Evolutionary conservation across 2,888 invertebrate species (phyloP), one percentile per base, ranked within the genome.

Genomic region (Ametastegia equiseti): DNA sequence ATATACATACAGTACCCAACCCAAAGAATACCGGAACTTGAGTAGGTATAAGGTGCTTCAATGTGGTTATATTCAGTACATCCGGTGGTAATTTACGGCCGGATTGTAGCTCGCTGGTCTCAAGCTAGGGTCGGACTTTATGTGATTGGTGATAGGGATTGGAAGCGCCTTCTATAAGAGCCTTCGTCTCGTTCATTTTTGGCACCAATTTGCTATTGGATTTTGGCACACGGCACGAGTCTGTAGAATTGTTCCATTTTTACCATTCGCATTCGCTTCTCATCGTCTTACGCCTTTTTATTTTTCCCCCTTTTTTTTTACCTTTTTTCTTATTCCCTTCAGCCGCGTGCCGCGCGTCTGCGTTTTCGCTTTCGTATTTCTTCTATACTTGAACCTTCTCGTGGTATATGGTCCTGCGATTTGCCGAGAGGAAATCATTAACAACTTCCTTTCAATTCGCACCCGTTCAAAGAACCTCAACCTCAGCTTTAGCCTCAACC

Each of bases 361-460:
- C 63, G 75, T 78, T 60, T 63, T 9, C 57, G 15, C 42, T 78
- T 63, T 63, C 42, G 27, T 78, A 23, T 78, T 78, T 42, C 60
- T 42, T 57, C 11, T 45, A 13, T 11, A 36, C 60, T 78, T 19
- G 36, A 36, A 33, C 60, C 11, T 4, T 27, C 13, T 23, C 30
- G 19, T 19, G 19, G 39, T 42, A 73, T 80, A 57, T 42, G 42
- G n/a, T 71, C 60, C 57, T 42, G 4, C 75, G 75, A 63, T 39
- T 81, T 36, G 36, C 45, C 45, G 30, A 47, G 57, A 77, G 65
- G 71, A 77, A 81, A 36, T 65, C 81, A 47, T 81, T 81, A 77
- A 81, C 81, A 63, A 75, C 81, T 60, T 60, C 81, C 50, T 75
- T 81, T 81, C 81, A 63, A 81, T 81, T 81, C 65, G 57, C 75